A percentile compares a stretch with the other conserved stretches of the same genome.
Evolutionary conservation across 2,113 vertebrate species (phyloP).

Genomic region (Larimichthys crocea): DNA sequence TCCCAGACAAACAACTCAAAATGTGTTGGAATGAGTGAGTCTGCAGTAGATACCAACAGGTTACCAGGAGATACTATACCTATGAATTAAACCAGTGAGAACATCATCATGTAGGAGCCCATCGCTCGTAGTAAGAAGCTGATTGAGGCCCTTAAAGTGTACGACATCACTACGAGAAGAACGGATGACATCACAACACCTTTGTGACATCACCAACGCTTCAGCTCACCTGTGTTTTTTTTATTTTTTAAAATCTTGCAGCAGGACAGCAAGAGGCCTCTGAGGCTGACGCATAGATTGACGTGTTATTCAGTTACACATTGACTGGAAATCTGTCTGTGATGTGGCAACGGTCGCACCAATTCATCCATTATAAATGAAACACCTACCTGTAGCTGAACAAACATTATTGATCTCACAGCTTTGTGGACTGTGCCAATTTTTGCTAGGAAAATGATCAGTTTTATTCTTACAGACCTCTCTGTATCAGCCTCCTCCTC

Average conservation of each 20-base stretch:
- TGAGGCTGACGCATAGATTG: conserved; percentile 16
- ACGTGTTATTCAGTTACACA: neutral
- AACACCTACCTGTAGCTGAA: neutral
- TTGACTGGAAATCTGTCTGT: neutral
- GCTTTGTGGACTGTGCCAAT: neutral
- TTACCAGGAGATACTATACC: neutral
- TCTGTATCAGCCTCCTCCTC: neutral
- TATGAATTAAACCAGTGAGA: neutral
- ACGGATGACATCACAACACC: neutral
- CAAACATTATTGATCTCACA: conserved; percentile 30
- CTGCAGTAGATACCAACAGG: neutral
- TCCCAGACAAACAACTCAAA: neutral
- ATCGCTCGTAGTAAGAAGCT: neutral
- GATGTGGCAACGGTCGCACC: neutral
- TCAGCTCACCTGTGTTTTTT: neutral
- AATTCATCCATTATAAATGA: conserved; percentile 28
- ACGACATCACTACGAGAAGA: neutral
- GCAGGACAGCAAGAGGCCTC: conserved; percentile 36
- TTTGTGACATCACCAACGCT: conserved; percentile 9
- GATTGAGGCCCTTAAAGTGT: neutral
- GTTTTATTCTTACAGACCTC: neutral
- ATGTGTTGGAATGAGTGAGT: neutral
- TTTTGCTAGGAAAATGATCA: neutral
- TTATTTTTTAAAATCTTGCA: conserved; percentile 23
- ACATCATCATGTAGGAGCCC: neutral